Percentiles rank a stretch among this genome's conserved stretches.
Conservation (phyloP, 35 echinoderm and acorn worm genomes). For the Apostichopus californicus region DNA sequence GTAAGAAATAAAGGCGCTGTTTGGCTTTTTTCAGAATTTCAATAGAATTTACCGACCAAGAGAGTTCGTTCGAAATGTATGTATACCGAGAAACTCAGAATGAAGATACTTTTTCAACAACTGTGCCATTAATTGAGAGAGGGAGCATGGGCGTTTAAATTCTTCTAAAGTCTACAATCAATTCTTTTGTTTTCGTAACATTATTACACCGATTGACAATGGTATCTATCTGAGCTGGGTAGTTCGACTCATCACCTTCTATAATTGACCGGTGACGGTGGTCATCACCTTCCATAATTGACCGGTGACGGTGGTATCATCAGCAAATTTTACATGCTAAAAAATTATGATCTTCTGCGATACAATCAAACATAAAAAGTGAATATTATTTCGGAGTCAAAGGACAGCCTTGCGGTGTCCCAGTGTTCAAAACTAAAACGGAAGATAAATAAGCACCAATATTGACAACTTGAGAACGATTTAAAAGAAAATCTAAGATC, state of each 20-base stretch:
- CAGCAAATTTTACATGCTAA: slow-evolving; percentile 19
- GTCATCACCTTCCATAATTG: too few species aligned
- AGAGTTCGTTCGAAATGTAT: too few species aligned
- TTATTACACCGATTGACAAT: too few species aligned
- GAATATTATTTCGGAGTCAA: slow-evolving; percentile 13
- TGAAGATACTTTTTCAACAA: too few species aligned
- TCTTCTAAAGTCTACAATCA: too few species aligned
- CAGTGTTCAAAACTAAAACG: slow-evolving; percentile 17
- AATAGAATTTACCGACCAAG: too few species aligned
- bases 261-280: neutral
- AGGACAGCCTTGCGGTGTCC: slow-evolving; percentile 31
- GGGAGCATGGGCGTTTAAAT: too few species aligned
- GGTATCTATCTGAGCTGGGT: neutral
- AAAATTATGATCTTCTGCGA: neutral
- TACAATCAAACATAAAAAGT: slow-evolving; percentile 4
- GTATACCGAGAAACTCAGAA: too few species aligned
- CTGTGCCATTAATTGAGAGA: too few species aligned
- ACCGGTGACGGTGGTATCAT: slow-evolving; percentile 26
- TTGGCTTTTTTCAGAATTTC: too few species aligned
- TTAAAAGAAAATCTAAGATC: neutral
- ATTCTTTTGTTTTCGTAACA: too few species aligned
- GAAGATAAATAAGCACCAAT: neutral
- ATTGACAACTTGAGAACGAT: slow-evolving; percentile 23
- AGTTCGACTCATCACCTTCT: neutral
- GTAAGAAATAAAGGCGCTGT: too few species aligned